Evolutionary conservation across 2,888 invertebrate species (phyloP).

Genomic region (Abrostola triplasia): DNA sequence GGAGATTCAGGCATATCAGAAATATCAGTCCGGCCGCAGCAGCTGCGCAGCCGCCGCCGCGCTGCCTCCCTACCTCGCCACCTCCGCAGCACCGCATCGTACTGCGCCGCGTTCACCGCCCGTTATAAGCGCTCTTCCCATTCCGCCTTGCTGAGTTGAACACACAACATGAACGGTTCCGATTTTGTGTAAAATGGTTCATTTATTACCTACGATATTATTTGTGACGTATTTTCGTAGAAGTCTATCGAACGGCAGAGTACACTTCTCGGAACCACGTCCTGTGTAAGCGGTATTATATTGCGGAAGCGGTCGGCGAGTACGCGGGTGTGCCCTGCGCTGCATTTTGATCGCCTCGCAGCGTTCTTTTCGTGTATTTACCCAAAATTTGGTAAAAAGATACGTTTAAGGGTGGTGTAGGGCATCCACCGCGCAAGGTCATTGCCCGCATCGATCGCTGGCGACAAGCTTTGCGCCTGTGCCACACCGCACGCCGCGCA

Average conservation of each 20-base stretch:
- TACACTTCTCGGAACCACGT: conserved; percentile 1
- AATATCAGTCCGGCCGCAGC: neutral
- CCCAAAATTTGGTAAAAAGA: conserved; percentile 47
- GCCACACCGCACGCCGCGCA: conserved; percentile 66
- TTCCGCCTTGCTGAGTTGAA: neutral
- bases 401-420: conserved; percentile 24
- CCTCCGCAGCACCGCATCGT: no score
- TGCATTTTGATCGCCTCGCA: conserved; percentile 29
- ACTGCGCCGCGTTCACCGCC: neutral
- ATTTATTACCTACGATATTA: neutral
- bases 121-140: conserved; percentile 1
- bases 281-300: neutral
- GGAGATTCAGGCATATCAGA: neutral
- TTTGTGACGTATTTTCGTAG: neutral
- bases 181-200: neutral
- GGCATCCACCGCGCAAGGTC: conserved; percentile 75
- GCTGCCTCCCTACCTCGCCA: no score
- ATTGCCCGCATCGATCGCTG: conserved; percentile 77
- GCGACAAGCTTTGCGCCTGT: conserved; percentile 67
- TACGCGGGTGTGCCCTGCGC: neutral
- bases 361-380: conserved; percentile 26
- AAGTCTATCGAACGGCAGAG: neutral
- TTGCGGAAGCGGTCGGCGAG: neutral
- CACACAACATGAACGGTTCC: neutral
- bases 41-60: no score